Conservation (phyloP, 1,140 invertebrate species). For the Epicauta chinensis region DNA sequence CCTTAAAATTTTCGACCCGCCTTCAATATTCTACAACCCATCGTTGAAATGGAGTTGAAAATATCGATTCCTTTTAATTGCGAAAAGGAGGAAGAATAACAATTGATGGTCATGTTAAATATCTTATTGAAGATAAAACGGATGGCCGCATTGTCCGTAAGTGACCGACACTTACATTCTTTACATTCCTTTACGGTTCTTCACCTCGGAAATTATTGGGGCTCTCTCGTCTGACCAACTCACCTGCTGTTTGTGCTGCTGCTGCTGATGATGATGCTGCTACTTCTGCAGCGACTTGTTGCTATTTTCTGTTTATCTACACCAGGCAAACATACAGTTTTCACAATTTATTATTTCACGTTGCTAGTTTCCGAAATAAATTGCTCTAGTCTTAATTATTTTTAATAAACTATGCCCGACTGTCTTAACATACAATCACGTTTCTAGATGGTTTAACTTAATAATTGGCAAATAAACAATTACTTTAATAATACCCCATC, state of each 20-base stretch:
- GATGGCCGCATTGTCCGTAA: constrained; percentile 19
- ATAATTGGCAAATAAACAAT: constrained; percentile 15
- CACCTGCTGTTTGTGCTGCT: constrained; percentile 1
- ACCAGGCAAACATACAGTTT: too few species aligned
- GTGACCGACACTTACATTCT: constrained; percentile 18
- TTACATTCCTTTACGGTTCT: constrained; percentile 17
- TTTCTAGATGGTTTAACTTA: constrained; percentile 10
- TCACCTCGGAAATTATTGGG: constrained; percentile 15
- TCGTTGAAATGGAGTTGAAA: too few species aligned
- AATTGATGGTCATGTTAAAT: background rate
- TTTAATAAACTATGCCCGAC: too few species aligned
- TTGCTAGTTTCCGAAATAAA: too few species aligned
- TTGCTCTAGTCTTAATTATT: too few species aligned
- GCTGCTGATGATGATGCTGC: too few species aligned
- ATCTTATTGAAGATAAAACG: constrained; percentile 1
- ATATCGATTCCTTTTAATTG: background rate
- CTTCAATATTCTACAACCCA: too few species aligned
- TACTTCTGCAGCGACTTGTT: too few species aligned
- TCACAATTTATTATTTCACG: too few species aligned
- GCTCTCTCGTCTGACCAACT: constrained; percentile 9
- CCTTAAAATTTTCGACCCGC: too few species aligned
- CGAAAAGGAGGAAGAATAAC: background rate
- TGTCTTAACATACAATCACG: too few species aligned
- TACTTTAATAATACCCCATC: constrained; percentile 6
- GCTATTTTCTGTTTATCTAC: too few species aligned